Evolutionary conservation across 2,113 vertebrate genomes (phyloP), one percentile per base, ranked within the genome.

Genomic region (Dicentrarchus labrax): DNA sequence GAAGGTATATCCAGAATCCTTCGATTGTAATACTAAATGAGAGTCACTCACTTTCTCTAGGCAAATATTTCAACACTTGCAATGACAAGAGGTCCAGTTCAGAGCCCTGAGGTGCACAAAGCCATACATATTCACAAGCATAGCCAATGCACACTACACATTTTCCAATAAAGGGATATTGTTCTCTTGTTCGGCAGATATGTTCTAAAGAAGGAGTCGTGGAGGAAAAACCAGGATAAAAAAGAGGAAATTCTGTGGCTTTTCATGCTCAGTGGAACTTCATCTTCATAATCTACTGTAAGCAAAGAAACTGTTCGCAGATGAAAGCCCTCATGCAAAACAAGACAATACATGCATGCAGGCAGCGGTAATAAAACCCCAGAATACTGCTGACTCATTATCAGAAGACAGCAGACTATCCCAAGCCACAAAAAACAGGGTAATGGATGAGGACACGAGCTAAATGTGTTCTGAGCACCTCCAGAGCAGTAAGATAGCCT

Each of bases 261-360:
- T 83, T 71, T 50, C 47, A 57, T 84, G 82, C 78, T 86, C 75
- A 76, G 43, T 71, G 48, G 73, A 71, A 84, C 80, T 60, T 83
- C 38, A 91, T 90, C 80, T 91, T 22, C 80, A 84, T 85, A 90
- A 91, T 79, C 86, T 72, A 82, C 68, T 43, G 56, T 71, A 91
- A 90, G 76, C 78, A 73, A 54, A 76, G 53, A 62, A 71, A 77
- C 68, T 83, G 75, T 88, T 86, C 85, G 76, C 60, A 66, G 82
- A 89, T 72, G 30, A 76, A 87, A 89, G 85, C 47, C 17, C 22
- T 69, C n/a, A 17, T 62, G 76, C 78, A 65, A 80, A 81, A 90
- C 83, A 61, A 80, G 85, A 92, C 78, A 84, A 92, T 60, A 69
- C 85, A 80, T 79, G 85, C 56, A 84, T 61, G 74, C 39, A 74